These are phyloP conservation scores for Coenobita brevimanus DNA, from an alignment of 1,140 invertebrate genomes.

Conservation along the genomic window DNA sequence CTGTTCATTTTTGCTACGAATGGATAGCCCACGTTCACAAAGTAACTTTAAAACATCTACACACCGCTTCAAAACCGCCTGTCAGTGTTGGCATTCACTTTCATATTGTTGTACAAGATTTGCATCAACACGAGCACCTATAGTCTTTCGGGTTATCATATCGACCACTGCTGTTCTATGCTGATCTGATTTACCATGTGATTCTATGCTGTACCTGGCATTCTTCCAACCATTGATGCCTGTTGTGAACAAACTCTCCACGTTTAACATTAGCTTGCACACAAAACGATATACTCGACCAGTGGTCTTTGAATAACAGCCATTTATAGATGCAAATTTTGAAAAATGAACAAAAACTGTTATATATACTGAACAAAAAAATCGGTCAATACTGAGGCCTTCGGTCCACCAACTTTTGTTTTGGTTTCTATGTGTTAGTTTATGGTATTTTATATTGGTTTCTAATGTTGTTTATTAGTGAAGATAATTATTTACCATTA, in stretches of 20 bases:
- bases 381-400: too few species aligned
- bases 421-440: too few species aligned
- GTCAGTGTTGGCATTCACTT: too few species aligned
- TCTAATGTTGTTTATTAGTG: too few species aligned
- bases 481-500: too few species aligned
- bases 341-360: too few species aligned
- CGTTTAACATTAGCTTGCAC: neutral
- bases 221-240: neutral
- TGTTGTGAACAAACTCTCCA: conserved; percentile 9
- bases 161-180: neutral
- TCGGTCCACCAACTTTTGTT: too few species aligned
- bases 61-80: too few species aligned
- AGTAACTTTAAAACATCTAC: conserved; percentile 1
- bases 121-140: neutral
- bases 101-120: too few species aligned
- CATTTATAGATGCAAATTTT: too few species aligned
- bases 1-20: conserved; percentile 6
- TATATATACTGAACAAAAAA: too few species aligned
- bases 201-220: conserved; percentile 8
- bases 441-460: too few species aligned
- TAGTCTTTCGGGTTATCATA: neutral
- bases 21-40: conserved; percentile 9
- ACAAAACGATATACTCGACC: conserved; percentile 24
- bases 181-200: neutral
- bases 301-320: conserved; percentile 17